phyloP scores from a whole-genome alignment of 2,888 invertebrate genomes.

The Neoascia interrupta region DNA sequence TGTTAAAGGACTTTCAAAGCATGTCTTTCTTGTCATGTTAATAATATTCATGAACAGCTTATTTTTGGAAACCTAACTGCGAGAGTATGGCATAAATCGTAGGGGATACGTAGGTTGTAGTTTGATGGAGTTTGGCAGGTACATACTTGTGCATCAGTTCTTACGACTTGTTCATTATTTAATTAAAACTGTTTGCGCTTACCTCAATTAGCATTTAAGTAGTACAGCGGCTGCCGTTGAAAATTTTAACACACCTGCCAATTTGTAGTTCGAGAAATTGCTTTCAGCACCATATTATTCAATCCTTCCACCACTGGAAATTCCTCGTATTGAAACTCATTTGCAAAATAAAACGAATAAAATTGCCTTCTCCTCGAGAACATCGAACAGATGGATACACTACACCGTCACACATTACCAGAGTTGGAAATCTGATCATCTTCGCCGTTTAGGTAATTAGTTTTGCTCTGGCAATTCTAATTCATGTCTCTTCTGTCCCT shows the following conservation, averaged over 20 bases:
- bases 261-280: constrained; percentile 49
- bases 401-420: constrained; percentile 28
- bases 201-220: constrained; percentile 50
- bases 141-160: neutral
- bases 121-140: too few species aligned
- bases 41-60: too few species aligned
- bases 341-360: constrained; percentile 23
- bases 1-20: too few species aligned
- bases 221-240: constrained; percentile 23
- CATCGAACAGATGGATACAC: constrained; percentile 9
- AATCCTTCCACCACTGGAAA: neutral
- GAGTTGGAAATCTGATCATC: constrained; percentile 46
- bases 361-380: constrained; percentile 1
- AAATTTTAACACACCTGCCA: constrained; percentile 58
- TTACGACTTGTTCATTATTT: constrained; percentile 34
- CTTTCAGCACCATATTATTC: neutral
- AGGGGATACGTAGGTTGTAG: too few species aligned
- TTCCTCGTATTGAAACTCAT: constrained; percentile 7
- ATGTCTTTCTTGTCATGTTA: too few species aligned
- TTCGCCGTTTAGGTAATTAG: constrained; percentile 62
- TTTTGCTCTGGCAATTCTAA: constrained; percentile 61
- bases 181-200: constrained; percentile 59
- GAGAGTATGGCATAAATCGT: too few species aligned
- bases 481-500: constrained; percentile 29
- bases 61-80: too few species aligned